Evolutionary conservation across 2,888 invertebrate genomes (phyloP).

Genomic region (Cryptus viduatorius): DNA sequence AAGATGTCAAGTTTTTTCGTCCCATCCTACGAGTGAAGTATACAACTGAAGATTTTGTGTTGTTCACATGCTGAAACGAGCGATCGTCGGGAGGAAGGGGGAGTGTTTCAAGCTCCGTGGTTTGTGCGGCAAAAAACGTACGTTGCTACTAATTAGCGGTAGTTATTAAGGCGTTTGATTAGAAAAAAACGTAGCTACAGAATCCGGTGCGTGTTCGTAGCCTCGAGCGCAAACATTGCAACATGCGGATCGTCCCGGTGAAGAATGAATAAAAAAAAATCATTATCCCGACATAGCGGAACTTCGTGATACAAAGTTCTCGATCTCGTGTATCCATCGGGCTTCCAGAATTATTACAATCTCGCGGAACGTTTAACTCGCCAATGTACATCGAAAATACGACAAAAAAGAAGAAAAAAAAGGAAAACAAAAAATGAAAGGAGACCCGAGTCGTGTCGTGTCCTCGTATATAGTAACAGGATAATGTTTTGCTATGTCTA

Average conservation of each 20-base stretch:
- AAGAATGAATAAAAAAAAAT: not conserved
- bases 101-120: not conserved
- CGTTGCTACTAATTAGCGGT: conserved; percentile 43
- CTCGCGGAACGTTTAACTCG: not conserved
- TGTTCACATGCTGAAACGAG: not conserved
- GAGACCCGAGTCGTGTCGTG: not conserved
- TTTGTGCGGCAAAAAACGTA: not conserved
- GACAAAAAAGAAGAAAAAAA: not conserved
- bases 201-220: conserved; percentile 24
- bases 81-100: not conserved
- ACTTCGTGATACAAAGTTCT: not conserved
- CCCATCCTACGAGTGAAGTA: not conserved
- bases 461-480: not conserved
- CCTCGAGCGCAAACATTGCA: conserved; percentile 39
- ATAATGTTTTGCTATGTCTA: conserved; percentile 6
- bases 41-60: conserved; percentile 6
- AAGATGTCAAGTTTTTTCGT: conserved; percentile 15
- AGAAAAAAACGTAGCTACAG: conserved; percentile 28
- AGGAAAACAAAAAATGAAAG: not conserved
- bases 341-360: conserved; percentile 7
- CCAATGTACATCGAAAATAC: not conserved
- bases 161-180: conserved; percentile 45
- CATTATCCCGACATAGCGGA: not conserved
- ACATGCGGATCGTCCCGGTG: conserved; percentile 18
- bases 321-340: not conserved